These are phyloP conservation scores for Narcine bancroftii DNA, from an alignment of 2,113 vertebrate species.

Conservation along the genomic window DNA sequence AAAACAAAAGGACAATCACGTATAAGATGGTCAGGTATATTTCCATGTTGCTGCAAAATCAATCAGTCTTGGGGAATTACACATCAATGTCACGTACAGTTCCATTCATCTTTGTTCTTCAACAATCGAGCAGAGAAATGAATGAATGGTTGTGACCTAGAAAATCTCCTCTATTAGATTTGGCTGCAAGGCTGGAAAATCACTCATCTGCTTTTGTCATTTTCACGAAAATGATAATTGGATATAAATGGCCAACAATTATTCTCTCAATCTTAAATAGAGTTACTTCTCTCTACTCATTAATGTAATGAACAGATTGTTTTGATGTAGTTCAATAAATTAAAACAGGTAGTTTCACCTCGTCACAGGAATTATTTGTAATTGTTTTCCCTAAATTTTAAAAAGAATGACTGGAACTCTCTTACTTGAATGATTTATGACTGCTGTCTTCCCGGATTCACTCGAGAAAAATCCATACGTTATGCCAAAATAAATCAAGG, in stretches of 20 bases:
- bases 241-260: not conserved
- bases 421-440: constrained; percentile 19
- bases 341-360: not conserved
- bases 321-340: not conserved
- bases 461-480: not conserved
- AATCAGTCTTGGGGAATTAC: not conserved
- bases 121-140: not conserved
- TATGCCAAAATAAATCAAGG: not conserved
- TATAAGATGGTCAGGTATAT: not conserved
- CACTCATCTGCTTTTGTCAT: not conserved
- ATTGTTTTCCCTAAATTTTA: not conserved
- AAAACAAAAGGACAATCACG: not conserved
- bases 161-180: not conserved
- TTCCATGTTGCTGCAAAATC: not conserved
- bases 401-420: not conserved
- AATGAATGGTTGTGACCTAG: not conserved
- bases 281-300: not conserved
- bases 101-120: not conserved
- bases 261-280: not conserved
- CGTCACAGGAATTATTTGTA: not conserved
- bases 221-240: not conserved
- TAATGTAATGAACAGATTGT: not conserved
- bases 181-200: constrained; percentile 3
- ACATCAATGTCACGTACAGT: not conserved
- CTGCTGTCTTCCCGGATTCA: not conserved